These are phyloP conservation scores for Leptosomus discolor DNA, from an alignment of 2,113 vertebrate genomes.

Conservation along the genomic window DNA sequence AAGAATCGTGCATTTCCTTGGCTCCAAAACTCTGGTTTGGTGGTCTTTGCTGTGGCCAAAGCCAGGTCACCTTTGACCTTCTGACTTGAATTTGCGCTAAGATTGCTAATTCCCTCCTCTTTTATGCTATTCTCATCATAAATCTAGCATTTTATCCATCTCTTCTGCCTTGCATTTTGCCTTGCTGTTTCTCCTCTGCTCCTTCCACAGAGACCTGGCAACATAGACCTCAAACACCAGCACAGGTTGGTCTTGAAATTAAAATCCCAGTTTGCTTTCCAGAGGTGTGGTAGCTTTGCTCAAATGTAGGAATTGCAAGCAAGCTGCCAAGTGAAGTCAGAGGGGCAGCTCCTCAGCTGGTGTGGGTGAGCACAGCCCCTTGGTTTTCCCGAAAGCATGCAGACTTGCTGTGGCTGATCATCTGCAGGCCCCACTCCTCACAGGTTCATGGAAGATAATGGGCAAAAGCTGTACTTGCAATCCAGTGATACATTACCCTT, in stretches of 20 bases:
- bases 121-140: accelerated
- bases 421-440: accelerated
- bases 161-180: not conserved
- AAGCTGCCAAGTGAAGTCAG: not conserved
- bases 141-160: not conserved
- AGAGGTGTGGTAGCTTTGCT: not conserved
- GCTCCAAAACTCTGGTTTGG: not conserved
- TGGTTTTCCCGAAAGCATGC: not conserved
- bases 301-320: accelerated
- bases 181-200: not conserved
- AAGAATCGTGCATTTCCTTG: not conserved
- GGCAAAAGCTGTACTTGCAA: not conserved
- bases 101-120: not conserved
- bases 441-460: not conserved
- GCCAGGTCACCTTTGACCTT: not conserved
- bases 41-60: not conserved
- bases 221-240: accelerated
- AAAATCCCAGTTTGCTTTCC: not conserved
- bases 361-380: too few species aligned
- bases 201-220: not conserved
- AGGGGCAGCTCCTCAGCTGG: not conserved
- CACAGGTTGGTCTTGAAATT: not conserved
- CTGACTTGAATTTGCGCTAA: not conserved
- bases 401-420: accelerated
- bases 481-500: not conserved